A percentile compares a stretch with the other conserved stretches of the same genome.
These are phyloP conservation scores for Ictalurus furcatus DNA, from an alignment of 2,113 vertebrate genomes.

Conservation along the genomic window DNA sequence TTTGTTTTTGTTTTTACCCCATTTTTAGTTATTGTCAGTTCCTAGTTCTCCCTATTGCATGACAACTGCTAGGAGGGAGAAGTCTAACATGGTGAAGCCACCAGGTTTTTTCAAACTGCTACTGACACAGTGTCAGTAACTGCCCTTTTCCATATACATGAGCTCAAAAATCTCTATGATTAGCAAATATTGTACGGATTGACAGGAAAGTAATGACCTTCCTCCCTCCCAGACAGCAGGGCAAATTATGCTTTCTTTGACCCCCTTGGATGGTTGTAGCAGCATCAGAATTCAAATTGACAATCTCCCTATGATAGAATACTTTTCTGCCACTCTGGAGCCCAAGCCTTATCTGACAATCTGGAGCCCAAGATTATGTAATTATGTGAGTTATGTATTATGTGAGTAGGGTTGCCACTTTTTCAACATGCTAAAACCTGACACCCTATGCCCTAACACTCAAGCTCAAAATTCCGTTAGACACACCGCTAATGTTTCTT, in stretches of 20 bases:
- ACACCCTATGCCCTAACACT: neutral
- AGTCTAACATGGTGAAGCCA: neutral
- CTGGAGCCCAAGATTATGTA: neutral
- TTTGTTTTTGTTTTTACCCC: neutral
- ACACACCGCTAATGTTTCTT: neutral
- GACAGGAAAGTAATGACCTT: neutral
- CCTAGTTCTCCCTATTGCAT: neutral
- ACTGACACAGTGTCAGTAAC: neutral
- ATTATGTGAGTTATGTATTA: neutral
- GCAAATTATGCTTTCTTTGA: neutral
- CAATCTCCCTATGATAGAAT: neutral
- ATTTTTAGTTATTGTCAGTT: neutral
- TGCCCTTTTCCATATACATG: neutral
- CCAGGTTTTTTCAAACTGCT: neutral
- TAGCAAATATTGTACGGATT: neutral
- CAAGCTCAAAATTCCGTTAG: neutral
- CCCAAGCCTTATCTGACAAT: no score
- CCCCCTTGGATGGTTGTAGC: neutral
- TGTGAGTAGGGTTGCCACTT: neutral
- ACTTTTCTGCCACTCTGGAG: neutral
- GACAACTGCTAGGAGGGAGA: neutral
- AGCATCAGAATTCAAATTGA: neutral
- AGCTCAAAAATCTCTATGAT: neutral
- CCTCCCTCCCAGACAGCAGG: neutral
- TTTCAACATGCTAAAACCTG: neutral